Percentiles rank a stretch among this genome's conserved stretches.
Conservation (phyloP, 2,113 vertebrate genomes). For the Dicerorhinus sumatrensis region DNA sequence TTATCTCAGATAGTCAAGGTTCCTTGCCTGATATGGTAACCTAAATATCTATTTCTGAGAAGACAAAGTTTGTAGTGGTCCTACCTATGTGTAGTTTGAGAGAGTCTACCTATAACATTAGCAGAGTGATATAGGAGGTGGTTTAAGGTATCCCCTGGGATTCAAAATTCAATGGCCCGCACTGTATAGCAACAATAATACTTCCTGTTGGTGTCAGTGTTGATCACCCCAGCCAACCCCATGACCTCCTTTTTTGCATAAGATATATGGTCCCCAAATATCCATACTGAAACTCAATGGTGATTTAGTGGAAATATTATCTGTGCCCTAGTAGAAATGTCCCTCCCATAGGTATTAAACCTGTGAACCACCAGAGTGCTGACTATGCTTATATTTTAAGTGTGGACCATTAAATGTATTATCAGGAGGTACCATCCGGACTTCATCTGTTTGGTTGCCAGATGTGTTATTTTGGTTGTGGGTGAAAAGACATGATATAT, state of each 20-base stretch:
- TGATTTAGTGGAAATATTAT: not conserved
- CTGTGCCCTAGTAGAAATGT: not conserved
- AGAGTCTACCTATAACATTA: not conserved
- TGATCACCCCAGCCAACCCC: not conserved
- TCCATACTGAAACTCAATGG: not conserved
- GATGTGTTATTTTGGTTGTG: not conserved
- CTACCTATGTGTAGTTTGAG: not conserved
- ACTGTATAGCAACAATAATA: not conserved
- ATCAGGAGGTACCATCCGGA: not conserved
- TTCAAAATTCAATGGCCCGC: not conserved
- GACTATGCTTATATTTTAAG: not conserved
- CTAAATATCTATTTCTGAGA: not conserved
- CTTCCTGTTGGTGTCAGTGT: not conserved
- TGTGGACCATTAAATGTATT: not conserved
- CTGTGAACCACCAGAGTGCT: not conserved
- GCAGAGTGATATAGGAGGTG: not conserved
- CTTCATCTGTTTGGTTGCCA: not conserved
- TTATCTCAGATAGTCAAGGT: not conserved
- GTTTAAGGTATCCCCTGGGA: not conserved
- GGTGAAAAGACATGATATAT: not conserved
- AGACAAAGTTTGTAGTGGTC: not conserved
- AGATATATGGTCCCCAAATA: not conserved
- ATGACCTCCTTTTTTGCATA: not conserved
- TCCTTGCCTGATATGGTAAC: not conserved
- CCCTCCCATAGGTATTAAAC: not conserved